phyloP scores from a whole-genome alignment of 2,113 vertebrate genomes.

The Cnemophilus loriae region DNA sequence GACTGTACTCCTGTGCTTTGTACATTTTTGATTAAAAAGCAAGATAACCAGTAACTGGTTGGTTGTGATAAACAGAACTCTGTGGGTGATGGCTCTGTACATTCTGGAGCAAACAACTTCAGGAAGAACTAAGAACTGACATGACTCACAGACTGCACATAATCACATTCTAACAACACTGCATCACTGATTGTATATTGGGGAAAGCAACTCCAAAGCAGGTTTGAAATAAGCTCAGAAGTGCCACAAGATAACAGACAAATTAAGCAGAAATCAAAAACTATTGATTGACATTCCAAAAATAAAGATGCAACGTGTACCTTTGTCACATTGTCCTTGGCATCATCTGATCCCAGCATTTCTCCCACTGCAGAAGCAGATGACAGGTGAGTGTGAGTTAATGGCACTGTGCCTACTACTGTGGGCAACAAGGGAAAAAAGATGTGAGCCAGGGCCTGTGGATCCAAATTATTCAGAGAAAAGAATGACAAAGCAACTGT shows the following conservation, averaged over 20 bases:
- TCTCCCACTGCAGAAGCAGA: constrained; percentile 9
- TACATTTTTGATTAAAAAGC: neutral
- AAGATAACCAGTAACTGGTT: neutral
- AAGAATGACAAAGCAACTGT: neutral
- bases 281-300: neutral
- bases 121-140: neutral
- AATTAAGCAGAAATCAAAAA: neutral
- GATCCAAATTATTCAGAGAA: neutral
- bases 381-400: neutral
- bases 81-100: neutral
- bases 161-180: neutral
- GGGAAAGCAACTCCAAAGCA: neutral
- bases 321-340: neutral
- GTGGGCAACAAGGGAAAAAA: neutral
- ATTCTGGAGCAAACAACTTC: neutral
- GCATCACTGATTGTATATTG: neutral
- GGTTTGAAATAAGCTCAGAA: neutral
- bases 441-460: neutral
- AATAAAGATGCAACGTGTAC: neutral
- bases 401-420: neutral
- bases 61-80: neutral
- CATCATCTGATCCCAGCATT: neutral
- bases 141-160: neutral
- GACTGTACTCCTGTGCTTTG: neutral
- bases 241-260: neutral